phyloP scores from a whole-genome alignment of 2,888 invertebrate species.

The Philaethria dido region DNA sequence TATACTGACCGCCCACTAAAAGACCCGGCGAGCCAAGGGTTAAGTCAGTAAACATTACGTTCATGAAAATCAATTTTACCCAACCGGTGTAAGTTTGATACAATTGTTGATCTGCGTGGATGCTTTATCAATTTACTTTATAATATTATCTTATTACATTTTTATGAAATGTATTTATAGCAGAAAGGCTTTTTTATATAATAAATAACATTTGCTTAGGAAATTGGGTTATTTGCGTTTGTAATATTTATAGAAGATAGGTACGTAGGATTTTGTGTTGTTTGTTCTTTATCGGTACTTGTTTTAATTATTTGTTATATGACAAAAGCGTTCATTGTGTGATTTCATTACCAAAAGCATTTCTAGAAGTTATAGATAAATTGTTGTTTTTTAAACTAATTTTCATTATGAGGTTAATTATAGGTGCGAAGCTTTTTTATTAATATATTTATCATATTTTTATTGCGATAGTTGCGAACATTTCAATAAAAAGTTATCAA shows the following conservation, averaged over 20 bases:
- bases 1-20: conserved; percentile 46
- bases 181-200: not conserved
- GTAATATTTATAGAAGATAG: not conserved
- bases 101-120: conserved; percentile 36
- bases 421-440: too few species aligned
- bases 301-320: too few species aligned
- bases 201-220: not conserved
- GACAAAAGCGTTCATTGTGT: too few species aligned
- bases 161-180: not conserved
- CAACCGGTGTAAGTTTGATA: conserved; percentile 35
- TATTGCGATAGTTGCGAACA: too few species aligned
- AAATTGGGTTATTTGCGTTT: not conserved
- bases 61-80: conserved; percentile 22
- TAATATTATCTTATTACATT: not conserved
- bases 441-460: too few species aligned
- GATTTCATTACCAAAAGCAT: too few species aligned
- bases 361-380: too few species aligned
- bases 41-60: conserved; percentile 25
- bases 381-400: too few species aligned
- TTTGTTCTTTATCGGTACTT: not conserved
- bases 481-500: not conserved
- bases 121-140: not conserved
- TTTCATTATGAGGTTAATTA: too few species aligned
- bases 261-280: not conserved
- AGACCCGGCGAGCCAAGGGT: conserved; percentile 25